Evolutionary conservation across 2,797 vertebrate species (phyloP).

Genomic region (Halcyon smyrnensis): DNA sequence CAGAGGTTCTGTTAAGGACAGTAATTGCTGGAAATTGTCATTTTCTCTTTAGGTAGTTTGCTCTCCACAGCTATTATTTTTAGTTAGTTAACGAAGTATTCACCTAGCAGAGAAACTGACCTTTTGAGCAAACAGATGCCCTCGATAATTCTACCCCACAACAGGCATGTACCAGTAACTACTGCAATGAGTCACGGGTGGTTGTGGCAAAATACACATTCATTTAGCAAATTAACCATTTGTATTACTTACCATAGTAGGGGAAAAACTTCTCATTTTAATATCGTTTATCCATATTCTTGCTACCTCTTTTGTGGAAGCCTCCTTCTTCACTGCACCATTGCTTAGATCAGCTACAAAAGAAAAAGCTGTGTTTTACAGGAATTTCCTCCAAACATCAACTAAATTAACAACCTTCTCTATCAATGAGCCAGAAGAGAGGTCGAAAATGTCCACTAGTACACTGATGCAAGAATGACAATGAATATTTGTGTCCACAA

Average conservation of each 20-base stretch:
- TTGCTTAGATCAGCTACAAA: conserved; percentile 92
- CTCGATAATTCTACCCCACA: not conserved
- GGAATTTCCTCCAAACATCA: not conserved
- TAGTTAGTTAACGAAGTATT: not conserved
- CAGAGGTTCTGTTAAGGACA: not conserved
- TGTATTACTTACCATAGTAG: conserved; percentile 86
- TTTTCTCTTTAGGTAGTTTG: not conserved
- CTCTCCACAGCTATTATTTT: not conserved
- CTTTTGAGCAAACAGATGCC: not conserved
- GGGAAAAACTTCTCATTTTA: conserved; percentile 92
- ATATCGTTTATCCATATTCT: conserved; percentile 94
- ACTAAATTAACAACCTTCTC: not conserved
- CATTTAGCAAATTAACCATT: not conserved
- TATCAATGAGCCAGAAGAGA: not conserved
- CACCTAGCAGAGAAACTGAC: not conserved
- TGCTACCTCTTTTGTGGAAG: conserved; percentile 89
- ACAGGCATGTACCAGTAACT: not conserved
- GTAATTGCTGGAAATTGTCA: not conserved
- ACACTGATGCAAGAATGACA: not conserved
- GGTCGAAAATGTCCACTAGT: not conserved
- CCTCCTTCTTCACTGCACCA: conserved; percentile 92
- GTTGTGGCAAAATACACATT: not conserved
- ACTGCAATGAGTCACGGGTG: not conserved
- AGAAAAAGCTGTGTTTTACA: conserved; percentile 25
- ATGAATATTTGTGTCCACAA: not conserved